These are phyloP conservation scores for Phasianus colchicus DNA, from an alignment of 2,113 vertebrate genomes.

Conservation along the genomic window DNA sequence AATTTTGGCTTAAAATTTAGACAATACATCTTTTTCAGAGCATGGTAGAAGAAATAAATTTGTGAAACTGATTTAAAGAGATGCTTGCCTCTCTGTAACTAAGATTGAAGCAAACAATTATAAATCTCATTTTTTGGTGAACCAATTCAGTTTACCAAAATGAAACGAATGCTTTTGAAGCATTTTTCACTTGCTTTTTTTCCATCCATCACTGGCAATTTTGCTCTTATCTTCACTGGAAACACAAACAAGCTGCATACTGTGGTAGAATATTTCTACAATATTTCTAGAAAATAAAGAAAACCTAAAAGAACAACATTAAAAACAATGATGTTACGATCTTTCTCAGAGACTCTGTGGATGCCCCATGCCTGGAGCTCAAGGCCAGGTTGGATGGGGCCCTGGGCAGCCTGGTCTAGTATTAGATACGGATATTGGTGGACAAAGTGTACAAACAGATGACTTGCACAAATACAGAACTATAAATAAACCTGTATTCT, in stretches of 20 bases:
- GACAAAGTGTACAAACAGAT: background rate
- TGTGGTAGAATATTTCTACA: background rate
- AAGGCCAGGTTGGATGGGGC: too few species aligned
- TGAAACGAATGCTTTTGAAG: background rate
- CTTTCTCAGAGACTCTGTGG: background rate
- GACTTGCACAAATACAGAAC: background rate
- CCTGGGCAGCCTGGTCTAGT: too few species aligned
- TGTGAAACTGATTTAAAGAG: background rate
- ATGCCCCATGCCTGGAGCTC: too few species aligned
- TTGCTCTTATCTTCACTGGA: background rate
- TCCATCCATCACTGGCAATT: background rate
- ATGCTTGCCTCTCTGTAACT: background rate
- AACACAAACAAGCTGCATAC: background rate
- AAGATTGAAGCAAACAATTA: background rate
- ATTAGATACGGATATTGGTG: too few species aligned
- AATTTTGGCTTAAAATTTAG: background rate
- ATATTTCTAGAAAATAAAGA: background rate
- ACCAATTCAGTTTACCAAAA: conserved; percentile 17
- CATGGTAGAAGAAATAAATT: background rate
- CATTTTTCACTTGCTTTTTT: background rate
- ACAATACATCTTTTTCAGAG: background rate
- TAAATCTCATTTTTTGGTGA: background rate
- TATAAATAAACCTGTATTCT: background rate
- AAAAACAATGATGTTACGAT: background rate
- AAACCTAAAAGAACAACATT: background rate